Evolutionary conservation across 2,113 vertebrate species (phyloP), one percentile per base, ranked within the genome.

Genomic region (Oriolus oriolus): DNA sequence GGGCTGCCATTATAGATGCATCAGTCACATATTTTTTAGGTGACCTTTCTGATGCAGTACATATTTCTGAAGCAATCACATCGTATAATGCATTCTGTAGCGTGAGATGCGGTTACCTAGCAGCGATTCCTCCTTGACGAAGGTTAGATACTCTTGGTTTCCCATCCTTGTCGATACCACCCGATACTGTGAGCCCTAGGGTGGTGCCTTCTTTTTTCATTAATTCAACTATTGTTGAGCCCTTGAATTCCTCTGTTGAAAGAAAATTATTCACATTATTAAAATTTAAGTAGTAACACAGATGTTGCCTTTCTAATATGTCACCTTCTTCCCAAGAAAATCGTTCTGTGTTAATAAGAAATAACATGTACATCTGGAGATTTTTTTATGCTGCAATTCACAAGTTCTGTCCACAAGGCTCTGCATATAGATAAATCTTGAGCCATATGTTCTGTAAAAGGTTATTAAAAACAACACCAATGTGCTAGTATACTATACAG

Each of bases 161-260:
- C 79, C 99, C 99, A 63, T 99, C 99, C 93, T 99, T 99, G 97
- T 99, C 99, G 6, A 99, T 98, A 83, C 99, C 99, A 42, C 99
- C 99, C 0, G 99, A 99, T 16, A 99, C 99, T 0, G 99, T 99
- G 93, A 99, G 98, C 11, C 99, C 99, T 6, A 99, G 98, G 42
- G 99, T 99, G 33, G 99, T 99, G 54, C 99, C 99, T 97, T 99
- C 99, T 97, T 99, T 99, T 97, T 99, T 99, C 98, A 99, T 99
- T 98, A 99, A 94, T 97, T 99, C 99, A 91, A 99, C 99, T 91
- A 99, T 96, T 12, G 99, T 99, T 91, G 98, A 99, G 93, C 99
- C 99, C 94, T 99, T 99, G 97, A 99, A 99, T 97, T 99, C 99
- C 74, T 99, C 99, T 99, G 97, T 91, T 76, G 91, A 97, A 96